Conservation (phyloP, 2,888 invertebrate species). For the Epinotia ramella region DNA sequence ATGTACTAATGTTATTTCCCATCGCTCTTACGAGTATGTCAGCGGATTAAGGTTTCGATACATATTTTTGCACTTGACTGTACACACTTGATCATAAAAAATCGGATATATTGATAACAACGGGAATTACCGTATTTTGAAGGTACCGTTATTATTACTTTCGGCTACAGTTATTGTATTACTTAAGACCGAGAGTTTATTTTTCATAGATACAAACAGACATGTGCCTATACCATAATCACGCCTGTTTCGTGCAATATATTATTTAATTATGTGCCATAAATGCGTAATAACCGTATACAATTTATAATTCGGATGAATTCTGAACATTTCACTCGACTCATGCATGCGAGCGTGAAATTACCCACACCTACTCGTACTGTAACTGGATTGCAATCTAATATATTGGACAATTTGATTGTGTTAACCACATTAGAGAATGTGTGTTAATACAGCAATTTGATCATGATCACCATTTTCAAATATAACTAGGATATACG, state of each 20-base stretch:
- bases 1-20: too few species aligned
- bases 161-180: too few species aligned
- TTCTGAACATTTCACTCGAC: conserved; percentile 17
- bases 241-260: background rate
- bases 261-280: background rate
- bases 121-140: too few species aligned
- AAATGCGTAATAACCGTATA: conserved; percentile 7
- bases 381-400: conserved; percentile 5
- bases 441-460: conserved; percentile 2
- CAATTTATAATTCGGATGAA: conserved; percentile 22
- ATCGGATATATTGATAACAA: too few species aligned
- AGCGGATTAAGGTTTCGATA: too few species aligned
- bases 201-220: background rate
- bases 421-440: background rate
- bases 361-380: conserved; percentile 9
- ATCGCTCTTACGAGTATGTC: too few species aligned
- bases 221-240: background rate
- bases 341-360: conserved; percentile 21
- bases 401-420: conserved; percentile 3
- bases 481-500: background rate
- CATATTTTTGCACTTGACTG: too few species aligned
- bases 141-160: too few species aligned
- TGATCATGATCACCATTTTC: background rate
- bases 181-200: background rate
- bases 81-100: too few species aligned